Percentiles rank a stretch among this genome's conserved stretches.
These are phyloP conservation scores for Lasioglossum figueresi DNA, from an alignment of 2,888 invertebrate species.

Conservation along the genomic window DNA sequence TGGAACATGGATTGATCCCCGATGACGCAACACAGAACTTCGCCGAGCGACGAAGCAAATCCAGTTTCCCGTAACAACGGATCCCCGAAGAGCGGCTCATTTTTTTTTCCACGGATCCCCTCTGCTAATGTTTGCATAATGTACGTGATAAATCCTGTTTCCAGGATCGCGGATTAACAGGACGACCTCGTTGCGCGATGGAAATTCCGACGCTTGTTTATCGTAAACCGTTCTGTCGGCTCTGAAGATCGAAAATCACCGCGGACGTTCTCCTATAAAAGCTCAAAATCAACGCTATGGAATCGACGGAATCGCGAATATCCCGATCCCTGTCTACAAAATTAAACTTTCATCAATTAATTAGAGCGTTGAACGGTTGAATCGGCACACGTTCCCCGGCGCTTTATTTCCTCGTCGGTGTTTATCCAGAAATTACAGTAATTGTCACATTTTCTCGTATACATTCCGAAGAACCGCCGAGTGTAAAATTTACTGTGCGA, in stretches of 20 bases:
- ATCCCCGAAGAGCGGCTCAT: slow-evolving; percentile 6
- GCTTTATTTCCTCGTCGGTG: neutral
- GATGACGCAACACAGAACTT: neutral
- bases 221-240: slow-evolving; percentile 41
- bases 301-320: neutral
- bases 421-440: neutral
- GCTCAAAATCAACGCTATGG: neutral
- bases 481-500: neutral
- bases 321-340: neutral
- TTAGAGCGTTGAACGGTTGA: neutral
- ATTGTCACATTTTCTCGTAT: neutral
- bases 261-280: neutral
- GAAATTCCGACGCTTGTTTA: slow-evolving; percentile 57
- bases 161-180: slow-evolving; percentile 73
- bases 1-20: slow-evolving; percentile 37
- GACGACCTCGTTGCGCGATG: slow-evolving; percentile 63
- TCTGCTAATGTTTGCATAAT: slow-evolving; percentile 62
- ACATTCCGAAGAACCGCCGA: neutral
- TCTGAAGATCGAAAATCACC: slow-evolving; percentile 57
- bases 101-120: slow-evolving; percentile 15
- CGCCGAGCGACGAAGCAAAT: slow-evolving; percentile 24
- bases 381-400: neutral
- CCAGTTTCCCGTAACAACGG: slow-evolving; percentile 4
- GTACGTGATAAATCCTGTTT: slow-evolving; percentile 61
- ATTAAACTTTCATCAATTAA: slow-evolving; percentile 1